These are phyloP conservation scores for Encarsia formosa DNA, from an alignment of 2,888 invertebrate genomes.

Conservation along the genomic window DNA sequence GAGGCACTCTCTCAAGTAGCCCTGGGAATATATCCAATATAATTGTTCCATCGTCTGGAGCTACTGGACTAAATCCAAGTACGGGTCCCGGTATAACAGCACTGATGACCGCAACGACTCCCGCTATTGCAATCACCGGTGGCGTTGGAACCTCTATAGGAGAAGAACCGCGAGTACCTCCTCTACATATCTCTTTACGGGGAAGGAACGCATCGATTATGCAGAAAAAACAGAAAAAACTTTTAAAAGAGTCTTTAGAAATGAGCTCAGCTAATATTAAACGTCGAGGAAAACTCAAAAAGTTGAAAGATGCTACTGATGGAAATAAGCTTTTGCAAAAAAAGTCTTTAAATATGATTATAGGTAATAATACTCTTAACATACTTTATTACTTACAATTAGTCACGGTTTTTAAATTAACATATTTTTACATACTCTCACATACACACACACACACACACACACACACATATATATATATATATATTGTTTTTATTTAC, in stretches of 20 bases:
- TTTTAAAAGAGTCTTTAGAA: conserved; percentile 54
- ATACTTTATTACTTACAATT: too few relatives aligned
- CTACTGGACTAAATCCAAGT: conserved; percentile 1
- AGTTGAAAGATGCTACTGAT: conserved; percentile 53
- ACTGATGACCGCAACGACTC: background rate
- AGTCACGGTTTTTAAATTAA: too few relatives aligned
- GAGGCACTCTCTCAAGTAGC: conserved; percentile 14
- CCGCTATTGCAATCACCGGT: background rate
- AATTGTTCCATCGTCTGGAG: background rate
- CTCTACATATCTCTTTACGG: conserved; percentile 80
- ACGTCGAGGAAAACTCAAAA: conserved; percentile 55
- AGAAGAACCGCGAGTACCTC: conserved; percentile 81
- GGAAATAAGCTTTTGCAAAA: conserved; percentile 47
- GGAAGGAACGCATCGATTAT: conserved; percentile 79
- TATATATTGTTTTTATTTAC: conserved; percentile 1
- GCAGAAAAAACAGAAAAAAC: conserved; percentile 67
- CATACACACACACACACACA: too few relatives aligned
- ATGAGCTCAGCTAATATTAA: conserved; percentile 40
- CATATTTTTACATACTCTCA: background rate
- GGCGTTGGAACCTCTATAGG: conserved; percentile 12
- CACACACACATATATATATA: too few relatives aligned
- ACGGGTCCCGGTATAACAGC: conserved; percentile 6
- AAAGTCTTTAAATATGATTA: conserved; percentile 46
- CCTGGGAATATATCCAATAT: background rate
- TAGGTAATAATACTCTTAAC: conserved; percentile 8